Evolutionary conservation across 2,888 invertebrate species (phyloP).

Genomic region (Platycheirus albimanus): DNA sequence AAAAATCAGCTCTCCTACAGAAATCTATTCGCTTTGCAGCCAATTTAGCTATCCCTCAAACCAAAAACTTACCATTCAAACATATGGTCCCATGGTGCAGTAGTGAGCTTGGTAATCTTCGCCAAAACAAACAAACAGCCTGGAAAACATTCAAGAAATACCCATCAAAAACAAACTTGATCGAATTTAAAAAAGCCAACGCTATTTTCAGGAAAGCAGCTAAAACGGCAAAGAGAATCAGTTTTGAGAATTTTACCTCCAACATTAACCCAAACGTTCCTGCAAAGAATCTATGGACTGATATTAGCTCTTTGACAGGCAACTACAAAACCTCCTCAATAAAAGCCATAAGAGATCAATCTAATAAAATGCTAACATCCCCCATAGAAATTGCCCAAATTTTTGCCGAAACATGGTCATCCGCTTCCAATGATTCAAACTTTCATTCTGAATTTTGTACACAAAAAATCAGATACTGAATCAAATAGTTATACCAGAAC

Average conservation of each 20-base stretch:
- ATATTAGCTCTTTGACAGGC: constrained; percentile 33
- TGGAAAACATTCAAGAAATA: constrained; percentile 5
- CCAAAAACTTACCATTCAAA: constrained; percentile 9
- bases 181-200: constrained; percentile 7
- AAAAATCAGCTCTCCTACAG: constrained; percentile 7
- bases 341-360: constrained; percentile 20
- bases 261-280: constrained; percentile 30
- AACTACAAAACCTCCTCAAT: constrained; percentile 16
- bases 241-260: constrained; percentile 32
- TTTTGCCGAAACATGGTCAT: constrained; percentile 5
- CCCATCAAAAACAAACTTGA: background rate
- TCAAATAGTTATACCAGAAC: background rate
- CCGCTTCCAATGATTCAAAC: background rate
- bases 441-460: constrained; percentile 7
- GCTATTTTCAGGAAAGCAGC: constrained; percentile 13
- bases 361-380: constrained; percentile 5
- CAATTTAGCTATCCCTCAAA: too few species aligned
- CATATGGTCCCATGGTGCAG: constrained; percentile 11
- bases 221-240: constrained; percentile 17
- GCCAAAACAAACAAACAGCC: constrained; percentile 21
- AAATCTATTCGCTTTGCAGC: constrained; percentile 20
- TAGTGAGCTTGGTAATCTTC: constrained; percentile 8
- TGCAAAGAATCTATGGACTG: constrained; percentile 24
- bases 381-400: constrained; percentile 16
- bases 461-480: background rate